A percentile compares a stretch with the other conserved stretches of the same genome.
Conservation (phyloP, 2,888 invertebrate species). For the Micoletzkya japonica region DNA sequence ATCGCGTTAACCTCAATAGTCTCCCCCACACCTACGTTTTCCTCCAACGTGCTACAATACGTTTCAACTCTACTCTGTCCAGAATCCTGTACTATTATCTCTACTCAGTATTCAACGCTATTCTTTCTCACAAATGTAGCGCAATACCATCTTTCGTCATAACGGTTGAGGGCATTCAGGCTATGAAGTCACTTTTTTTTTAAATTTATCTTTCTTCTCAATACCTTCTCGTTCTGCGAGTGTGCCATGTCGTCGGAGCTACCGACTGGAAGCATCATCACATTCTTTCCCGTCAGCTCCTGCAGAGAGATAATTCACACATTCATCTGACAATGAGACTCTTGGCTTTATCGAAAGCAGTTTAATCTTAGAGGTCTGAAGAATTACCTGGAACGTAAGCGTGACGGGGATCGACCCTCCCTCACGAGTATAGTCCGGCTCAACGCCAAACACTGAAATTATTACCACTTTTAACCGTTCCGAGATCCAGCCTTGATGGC, state of each 20-base stretch:
- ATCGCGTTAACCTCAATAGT: too few species aligned
- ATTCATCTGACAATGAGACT: neutral
- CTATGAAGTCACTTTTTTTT: too few species aligned
- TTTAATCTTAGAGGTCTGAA: neutral
- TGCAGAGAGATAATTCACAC: constrained; percentile 44
- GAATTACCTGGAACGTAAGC: constrained; percentile 73
- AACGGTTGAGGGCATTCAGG: too few species aligned
- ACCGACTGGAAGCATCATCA: constrained; percentile 89
- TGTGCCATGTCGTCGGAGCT: constrained; percentile 95
- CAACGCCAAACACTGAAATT: constrained; percentile 78
- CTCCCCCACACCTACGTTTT: too few species aligned
- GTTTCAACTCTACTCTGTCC: too few species aligned
- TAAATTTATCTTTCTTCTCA: too few species aligned
- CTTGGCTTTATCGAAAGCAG: neutral
- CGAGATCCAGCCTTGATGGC: constrained; percentile 26
- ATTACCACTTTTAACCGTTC: neutral
- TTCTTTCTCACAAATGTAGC: too few species aligned
- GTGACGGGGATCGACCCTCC: constrained; percentile 98
- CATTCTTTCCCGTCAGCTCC: constrained; percentile 75
- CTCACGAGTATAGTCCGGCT: constrained; percentile 91
- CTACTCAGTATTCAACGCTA: too few species aligned
- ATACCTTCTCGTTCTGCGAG: constrained; percentile 95
- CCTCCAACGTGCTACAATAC: too few species aligned
- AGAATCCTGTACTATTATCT: too few species aligned
- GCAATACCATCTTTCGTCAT: too few species aligned